These are phyloP conservation scores for Aspidiotus rigidus DNA, from an alignment of 2,888 invertebrate genomes.

Conservation along the genomic window DNA sequence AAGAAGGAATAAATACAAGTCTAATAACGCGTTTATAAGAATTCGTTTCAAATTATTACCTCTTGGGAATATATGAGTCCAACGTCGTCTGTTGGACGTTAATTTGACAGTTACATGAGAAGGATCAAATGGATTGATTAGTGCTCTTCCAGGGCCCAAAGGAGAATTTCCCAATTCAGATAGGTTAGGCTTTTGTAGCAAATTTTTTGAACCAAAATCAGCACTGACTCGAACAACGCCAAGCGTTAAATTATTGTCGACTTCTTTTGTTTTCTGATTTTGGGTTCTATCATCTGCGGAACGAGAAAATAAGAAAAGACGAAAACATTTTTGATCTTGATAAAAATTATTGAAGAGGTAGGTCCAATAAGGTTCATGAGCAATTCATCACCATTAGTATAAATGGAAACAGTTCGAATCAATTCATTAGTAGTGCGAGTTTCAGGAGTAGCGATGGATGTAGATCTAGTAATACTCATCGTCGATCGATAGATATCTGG, in stretches of 20 bases:
- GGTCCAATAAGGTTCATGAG: too few species aligned
- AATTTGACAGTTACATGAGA: conserved; percentile 93
- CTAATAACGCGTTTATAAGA: background rate
- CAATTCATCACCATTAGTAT: too few species aligned
- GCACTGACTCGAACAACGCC: too few species aligned
- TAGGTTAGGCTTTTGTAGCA: conserved; percentile 12
- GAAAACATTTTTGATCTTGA: too few species aligned
- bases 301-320: too few species aligned
- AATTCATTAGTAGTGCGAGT: background rate
- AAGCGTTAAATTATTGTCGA: too few species aligned
- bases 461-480: conserved; percentile 9
- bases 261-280: too few species aligned
- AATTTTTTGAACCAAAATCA: background rate
- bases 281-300: too few species aligned
- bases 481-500: conserved; percentile 66
- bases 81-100: conserved; percentile 86
- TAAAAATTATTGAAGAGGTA: too few species aligned
- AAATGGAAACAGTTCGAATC: too few species aligned
- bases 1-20: conserved; percentile 19
- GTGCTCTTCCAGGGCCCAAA: conserved; percentile 60
- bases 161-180: conserved; percentile 39
- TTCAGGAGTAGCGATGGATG: conserved; percentile 23
- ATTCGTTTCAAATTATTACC: conserved; percentile 44
- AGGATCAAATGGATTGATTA: conserved; percentile 97
- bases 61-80: conserved; percentile 98